phyloP scores from a whole-genome alignment of 2,113 vertebrate species.

The Muscicapa adusta region DNA sequence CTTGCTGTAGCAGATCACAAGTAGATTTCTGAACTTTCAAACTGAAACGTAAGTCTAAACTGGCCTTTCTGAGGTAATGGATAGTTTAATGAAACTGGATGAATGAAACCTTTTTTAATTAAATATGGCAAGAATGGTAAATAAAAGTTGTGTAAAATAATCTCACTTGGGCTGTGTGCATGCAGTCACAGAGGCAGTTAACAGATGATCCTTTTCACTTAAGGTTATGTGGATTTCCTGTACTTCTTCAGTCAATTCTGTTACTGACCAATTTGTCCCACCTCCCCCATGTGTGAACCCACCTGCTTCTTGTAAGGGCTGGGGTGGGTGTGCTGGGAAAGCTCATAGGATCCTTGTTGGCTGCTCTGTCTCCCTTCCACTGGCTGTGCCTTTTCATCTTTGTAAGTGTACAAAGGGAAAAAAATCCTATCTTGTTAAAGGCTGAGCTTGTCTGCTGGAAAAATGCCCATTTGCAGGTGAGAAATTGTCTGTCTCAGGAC shows the following conservation, averaged over 20 bases:
- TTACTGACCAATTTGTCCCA: neutral
- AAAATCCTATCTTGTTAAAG: neutral
- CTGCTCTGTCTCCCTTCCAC: neutral
- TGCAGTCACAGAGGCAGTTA: neutral
- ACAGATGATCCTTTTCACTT: neutral
- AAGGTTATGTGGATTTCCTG: neutral
- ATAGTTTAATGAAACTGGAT: neutral
- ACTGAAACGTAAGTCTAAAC: neutral
- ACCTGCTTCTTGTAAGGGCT: neutral
- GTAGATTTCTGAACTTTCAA: neutral
- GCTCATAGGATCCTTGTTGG: neutral
- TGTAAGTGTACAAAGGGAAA: neutral
- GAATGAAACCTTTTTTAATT: neutral
- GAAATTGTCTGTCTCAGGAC: constrained; percentile 50
- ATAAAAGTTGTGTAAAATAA: neutral
- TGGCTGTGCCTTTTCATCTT: neutral
- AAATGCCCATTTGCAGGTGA: constrained; percentile 38
- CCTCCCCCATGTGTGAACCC: neutral
- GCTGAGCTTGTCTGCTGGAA: constrained; percentile 44
- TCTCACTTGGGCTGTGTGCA: neutral
- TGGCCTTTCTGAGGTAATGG: neutral
- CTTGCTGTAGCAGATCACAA: neutral
- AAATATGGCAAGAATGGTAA: neutral
- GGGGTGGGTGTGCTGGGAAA: neutral
- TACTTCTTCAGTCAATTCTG: neutral